phyloP scores from a whole-genome alignment of 2,888 invertebrate genomes.

The Myopa tessellatipennis region DNA sequence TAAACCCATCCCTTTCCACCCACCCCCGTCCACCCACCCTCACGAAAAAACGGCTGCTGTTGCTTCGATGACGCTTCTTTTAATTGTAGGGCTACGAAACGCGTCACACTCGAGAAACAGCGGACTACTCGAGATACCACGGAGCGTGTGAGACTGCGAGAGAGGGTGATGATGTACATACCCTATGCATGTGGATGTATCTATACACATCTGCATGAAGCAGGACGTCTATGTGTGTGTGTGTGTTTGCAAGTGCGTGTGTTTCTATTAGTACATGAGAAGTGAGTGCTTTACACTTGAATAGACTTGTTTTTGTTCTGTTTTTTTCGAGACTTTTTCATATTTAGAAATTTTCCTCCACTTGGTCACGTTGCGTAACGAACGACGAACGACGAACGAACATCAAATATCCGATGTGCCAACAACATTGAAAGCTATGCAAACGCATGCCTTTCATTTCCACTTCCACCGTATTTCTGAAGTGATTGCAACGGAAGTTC shows the following conservation, averaged over 20 bases:
- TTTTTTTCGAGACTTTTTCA: not conserved
- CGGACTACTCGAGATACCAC: not conserved
- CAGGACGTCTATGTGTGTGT: not conserved
- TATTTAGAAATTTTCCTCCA: slow-evolving; percentile 5
- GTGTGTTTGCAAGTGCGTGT: not conserved
- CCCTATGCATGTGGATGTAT: not conserved
- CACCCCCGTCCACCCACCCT: not conserved
- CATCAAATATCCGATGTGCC: not conserved
- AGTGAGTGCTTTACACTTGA: slow-evolving; percentile 6
- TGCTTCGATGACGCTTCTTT: not conserved
- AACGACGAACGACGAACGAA: not conserved
- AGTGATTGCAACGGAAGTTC: not conserved
- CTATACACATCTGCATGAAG: not conserved
- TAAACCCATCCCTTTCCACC: not conserved
- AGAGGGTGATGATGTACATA: not conserved
- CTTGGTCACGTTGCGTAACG: slow-evolving; percentile 28
- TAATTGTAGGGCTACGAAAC: not conserved
- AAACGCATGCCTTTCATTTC: not conserved
- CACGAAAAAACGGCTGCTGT: not conserved
- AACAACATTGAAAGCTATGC: slow-evolving; percentile 13
- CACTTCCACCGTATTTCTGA: not conserved
- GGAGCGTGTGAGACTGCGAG: not conserved
- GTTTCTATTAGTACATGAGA: not conserved
- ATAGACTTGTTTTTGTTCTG: not conserved
- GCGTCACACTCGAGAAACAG: not conserved